Evolutionary conservation across 2,888 invertebrate genomes (phyloP), one percentile per base, ranked within the genome.

Genomic region (Labia minor): DNA sequence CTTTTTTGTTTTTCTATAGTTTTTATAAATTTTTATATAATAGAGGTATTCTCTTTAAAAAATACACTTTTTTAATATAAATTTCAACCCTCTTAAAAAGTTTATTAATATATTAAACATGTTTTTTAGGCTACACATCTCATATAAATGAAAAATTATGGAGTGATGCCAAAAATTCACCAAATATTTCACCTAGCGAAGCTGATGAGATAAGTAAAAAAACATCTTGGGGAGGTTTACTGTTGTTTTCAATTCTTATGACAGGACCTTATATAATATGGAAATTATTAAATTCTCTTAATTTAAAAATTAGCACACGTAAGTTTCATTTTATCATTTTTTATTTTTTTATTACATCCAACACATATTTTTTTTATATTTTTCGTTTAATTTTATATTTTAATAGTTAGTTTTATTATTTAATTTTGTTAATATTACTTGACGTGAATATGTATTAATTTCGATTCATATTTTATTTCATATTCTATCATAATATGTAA

Each of bases 201-300:
- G 4, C 4, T 3, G 26, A 26, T 6, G 26, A 3, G 26, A 26
- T 26, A n/a, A 67, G 70, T 19, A 69, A 68, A 10, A 77, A 80
- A 10, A 79, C 83, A 1, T 86, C 89, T 1, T 96, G 95, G 96
- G 93, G 96, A 0, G 87, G 95, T 11, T 76, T 96, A 1, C 82
- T 95, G 72, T 96, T 97, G 80, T 83, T 96, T 73, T 89, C 90
- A 1, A 85, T 95, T 67, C 86, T 96, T 63, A 83, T 95, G 65
- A 91, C 92, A 0, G 94, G 93, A 10, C 97, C 98, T 0, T 97
- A 94, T 81, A 81, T 98, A 63, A 88, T 95, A 69, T 89, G 91
- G 80, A 90, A 87, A 76, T 83, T 95, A 77, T 77, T 94, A 69
- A 85, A 33, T 49, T 64, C 64, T 14, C 14, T 65, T 63, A 62